A percentile compares a stretch with the other conserved stretches of the same genome.
Evolutionary conservation across 1,140 invertebrate species (phyloP).

Genomic region (Drosophila tani): DNA sequence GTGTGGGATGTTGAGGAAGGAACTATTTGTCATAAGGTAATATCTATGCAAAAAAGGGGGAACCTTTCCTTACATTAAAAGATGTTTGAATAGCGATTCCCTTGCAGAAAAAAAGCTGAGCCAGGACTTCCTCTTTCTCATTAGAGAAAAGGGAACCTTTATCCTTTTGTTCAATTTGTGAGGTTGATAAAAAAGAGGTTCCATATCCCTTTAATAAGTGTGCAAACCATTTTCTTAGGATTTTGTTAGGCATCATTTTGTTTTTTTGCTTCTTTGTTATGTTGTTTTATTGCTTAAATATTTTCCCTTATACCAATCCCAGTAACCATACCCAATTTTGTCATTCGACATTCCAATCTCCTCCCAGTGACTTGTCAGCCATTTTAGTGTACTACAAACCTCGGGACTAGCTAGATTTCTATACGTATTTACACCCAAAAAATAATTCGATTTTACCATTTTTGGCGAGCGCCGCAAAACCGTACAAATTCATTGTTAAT

Average conservation of each 20-base stretch:
- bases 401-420: slow-evolving; percentile 23
- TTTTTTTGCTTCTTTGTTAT: not conserved
- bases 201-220: not conserved
- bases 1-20: slow-evolving; percentile 7
- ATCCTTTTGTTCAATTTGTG: slow-evolving; percentile 1
- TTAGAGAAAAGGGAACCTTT: not conserved
- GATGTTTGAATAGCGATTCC: slow-evolving; percentile 5
- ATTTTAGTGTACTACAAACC: slow-evolving; percentile 28
- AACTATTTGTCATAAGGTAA: slow-evolving; percentile 27
- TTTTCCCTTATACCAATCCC: not conserved
- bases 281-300: not conserved
- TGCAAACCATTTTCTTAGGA: not conserved
- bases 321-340: slow-evolving; percentile 3
- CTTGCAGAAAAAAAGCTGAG: not conserved
- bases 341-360: not conserved
- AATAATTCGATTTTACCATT: slow-evolving; percentile 20
- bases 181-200: not conserved
- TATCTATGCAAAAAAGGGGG: slow-evolving; percentile 25
- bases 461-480: slow-evolving; percentile 20
- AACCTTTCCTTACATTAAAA: not conserved
- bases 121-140: slow-evolving; percentile 4
- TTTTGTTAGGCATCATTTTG: not conserved
- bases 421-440: slow-evolving; percentile 24
- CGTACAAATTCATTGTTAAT: slow-evolving; percentile 49
- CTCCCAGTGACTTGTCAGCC: not conserved